Evolutionary conservation across 2,888 invertebrate genomes (phyloP), one percentile per base, ranked within the genome.

Genomic region (Toxonevra muliebris): DNA sequence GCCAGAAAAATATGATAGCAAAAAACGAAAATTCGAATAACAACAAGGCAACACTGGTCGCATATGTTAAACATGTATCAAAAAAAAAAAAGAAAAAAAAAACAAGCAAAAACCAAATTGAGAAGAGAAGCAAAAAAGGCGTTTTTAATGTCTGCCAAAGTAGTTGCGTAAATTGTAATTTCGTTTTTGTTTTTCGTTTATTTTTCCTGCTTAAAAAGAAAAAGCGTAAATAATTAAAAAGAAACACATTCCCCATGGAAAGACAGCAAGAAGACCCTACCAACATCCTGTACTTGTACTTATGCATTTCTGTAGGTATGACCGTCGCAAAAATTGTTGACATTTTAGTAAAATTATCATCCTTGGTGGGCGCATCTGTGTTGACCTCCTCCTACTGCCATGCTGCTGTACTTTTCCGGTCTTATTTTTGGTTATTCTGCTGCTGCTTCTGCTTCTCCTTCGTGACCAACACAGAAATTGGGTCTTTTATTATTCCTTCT

Each of bases 161-260:
- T 30, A 30, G 30, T 30, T 30, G 30, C 30, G 30, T 30, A 30
- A 30, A 30, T 30, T 30, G 30, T 30, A 30, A 30, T 30, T 30
- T 30, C 7, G 30, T 30, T 30, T 30, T 30, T 30, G 30, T 30
- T 30, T 30, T 30, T 30, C 30, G 30, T 30, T 30, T 30, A 30
- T 30, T 30, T 30, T 30, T 30, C n/a, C n/a, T 30, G 30, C 30
- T 30, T 30, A 58, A 58, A 4, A 19, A 45, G 40, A 20, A 52
- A 42, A 17, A 12, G 59, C 48, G 53, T 65, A 53, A 65, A 65
- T 65, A 65, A 65, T 65, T 60, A 65, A 65, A 60, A 52, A 54
- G 40, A 53, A 42, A 53, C 59, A 53, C 58, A 30, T 52, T 57
- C 40, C 10, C 12, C n/a, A 13, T 5, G 5, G 10, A 13, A 8